A percentile compares a stretch with the other conserved stretches of the same genome.
Evolutionary conservation across 2,888 invertebrate genomes (phyloP).

Genomic region (Polylopha cassiicola): DNA sequence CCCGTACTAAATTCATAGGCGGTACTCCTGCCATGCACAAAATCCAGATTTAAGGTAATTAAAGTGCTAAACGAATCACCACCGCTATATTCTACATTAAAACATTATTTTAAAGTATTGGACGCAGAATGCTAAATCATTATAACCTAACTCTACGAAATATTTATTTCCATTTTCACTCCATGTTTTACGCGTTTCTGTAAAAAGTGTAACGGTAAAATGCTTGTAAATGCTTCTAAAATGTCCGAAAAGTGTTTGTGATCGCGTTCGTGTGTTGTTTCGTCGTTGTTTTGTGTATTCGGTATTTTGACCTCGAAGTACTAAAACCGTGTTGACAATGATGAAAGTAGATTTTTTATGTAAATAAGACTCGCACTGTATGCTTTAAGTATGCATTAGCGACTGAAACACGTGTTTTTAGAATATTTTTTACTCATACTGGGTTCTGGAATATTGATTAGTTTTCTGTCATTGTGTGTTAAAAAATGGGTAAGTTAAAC

Average conservation of each 20-base stretch:
- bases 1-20: slow-evolving; percentile 69
- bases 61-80: slow-evolving; percentile 10
- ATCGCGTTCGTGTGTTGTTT: no score
- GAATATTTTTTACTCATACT: background rate
- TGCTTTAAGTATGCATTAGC: slow-evolving; percentile 5
- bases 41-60: slow-evolving; percentile 69
- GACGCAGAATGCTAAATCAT: slow-evolving; percentile 48
- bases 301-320: no score
- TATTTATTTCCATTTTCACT: slow-evolving; percentile 26
- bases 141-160: slow-evolving; percentile 50
- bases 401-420: slow-evolving; percentile 7
- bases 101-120: slow-evolving; percentile 6
- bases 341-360: slow-evolving; percentile 13
- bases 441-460: slow-evolving; percentile 3
- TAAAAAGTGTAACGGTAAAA: slow-evolving; percentile 13
- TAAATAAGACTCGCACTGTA: slow-evolving; percentile 14
- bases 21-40: slow-evolving; percentile 72
- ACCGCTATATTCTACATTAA: slow-evolving; percentile 10
- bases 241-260: background rate
- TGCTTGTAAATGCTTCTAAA: slow-evolving; percentile 1
- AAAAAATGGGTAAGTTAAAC: no score
- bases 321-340: no score
- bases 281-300: no score
- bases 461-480: no score
- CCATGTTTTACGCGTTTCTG: slow-evolving; percentile 13